phyloP scores from a whole-genome alignment of 2,113 vertebrate species.

The Microtus oregoni region DNA sequence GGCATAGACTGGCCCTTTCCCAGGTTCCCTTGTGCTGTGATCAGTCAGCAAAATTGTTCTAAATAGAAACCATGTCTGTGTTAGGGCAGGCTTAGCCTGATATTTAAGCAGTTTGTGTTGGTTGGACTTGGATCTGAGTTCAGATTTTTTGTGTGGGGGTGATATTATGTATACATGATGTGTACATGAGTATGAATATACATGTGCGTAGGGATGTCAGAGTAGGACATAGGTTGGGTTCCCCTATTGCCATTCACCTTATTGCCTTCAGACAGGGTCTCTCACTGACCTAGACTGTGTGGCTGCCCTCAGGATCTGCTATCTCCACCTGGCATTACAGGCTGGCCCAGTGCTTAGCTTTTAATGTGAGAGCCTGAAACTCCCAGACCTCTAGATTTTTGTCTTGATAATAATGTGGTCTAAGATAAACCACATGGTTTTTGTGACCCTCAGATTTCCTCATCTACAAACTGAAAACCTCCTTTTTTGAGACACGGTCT shows the following conservation, averaged over 20 bases:
- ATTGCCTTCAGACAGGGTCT: neutral
- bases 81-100: neutral
- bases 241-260: neutral
- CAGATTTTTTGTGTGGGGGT: neutral
- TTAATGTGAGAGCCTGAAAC: neutral
- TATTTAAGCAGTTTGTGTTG: conserved; percentile 22
- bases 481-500: neutral
- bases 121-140: neutral
- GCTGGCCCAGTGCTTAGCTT: neutral
- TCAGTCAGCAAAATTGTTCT: neutral
- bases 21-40: neutral
- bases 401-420: neutral
- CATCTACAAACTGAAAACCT: conserved; percentile 8
- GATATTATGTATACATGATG: neutral
- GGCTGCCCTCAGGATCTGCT: neutral
- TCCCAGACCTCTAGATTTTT: neutral
- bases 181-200: neutral
- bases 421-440: conserved; percentile 39
- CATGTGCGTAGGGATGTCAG: neutral
- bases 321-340: neutral
- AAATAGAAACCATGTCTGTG: conserved; percentile 8
- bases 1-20: neutral
- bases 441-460: conserved; percentile 13
- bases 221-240: neutral
- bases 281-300: neutral